Conservation (phyloP, 1,140 invertebrate species). For the Lucilia cuprina region DNA sequence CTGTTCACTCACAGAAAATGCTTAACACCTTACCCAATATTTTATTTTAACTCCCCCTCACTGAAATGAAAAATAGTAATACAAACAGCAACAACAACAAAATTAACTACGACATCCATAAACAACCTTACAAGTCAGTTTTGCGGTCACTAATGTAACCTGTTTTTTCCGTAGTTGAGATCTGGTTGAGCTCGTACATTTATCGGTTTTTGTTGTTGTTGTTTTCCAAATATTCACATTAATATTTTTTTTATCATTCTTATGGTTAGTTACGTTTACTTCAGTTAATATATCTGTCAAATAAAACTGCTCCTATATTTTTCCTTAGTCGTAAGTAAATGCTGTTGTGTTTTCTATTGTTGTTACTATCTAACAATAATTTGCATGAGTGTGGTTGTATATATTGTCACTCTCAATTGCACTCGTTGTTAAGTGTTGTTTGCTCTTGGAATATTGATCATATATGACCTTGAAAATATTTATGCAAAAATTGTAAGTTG, state of each 20-base stretch:
- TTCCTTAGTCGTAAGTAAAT: neutral
- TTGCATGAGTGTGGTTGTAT: neutral
- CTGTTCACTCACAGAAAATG: neutral
- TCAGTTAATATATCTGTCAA: conserved; percentile 25
- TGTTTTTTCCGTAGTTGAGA: neutral
- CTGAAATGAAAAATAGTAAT: neutral
- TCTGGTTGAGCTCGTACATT: neutral
- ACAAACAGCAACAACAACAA: neutral
- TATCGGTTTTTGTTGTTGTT: neutral
- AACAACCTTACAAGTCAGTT: neutral
- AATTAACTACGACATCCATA: neutral
- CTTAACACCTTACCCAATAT: neutral
- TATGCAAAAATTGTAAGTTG: neutral
- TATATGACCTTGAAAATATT: neutral
- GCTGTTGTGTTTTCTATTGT: neutral
- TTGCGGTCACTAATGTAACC: conserved; percentile 34
- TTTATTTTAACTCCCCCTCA: neutral
- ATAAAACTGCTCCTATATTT: conserved; percentile 20
- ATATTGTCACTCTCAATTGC: neutral
- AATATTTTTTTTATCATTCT: conserved; percentile 25
- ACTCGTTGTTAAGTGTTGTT: neutral
- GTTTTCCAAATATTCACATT: neutral
- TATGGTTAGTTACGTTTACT: neutral
- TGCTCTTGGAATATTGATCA: conserved; percentile 1
- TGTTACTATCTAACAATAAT: neutral